Evolutionary conservation across 2,113 vertebrate genomes (phyloP), one percentile per base, ranked within the genome.

Genomic region (Lophura nycthemera): DNA sequence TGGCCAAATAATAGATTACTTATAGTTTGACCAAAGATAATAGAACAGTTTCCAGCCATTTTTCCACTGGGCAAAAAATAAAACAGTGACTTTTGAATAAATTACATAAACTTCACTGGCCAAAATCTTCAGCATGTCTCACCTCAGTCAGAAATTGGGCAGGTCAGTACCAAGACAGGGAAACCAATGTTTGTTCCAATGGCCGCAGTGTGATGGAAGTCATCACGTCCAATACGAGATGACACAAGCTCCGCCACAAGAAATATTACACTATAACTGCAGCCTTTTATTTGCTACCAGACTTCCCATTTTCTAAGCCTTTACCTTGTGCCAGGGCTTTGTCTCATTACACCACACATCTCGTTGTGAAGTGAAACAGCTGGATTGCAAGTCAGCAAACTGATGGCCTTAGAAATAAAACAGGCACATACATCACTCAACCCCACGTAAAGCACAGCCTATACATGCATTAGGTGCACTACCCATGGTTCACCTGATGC

Each of bases 381-480:
- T 52, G 47, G 27, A 54, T 10, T 78, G 32, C 45, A 52, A 36
- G 34, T 63, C 59, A 77, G 60, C 21, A 5, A 75, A 17, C 34
- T 17, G 32, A 29, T 11, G 19, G 8, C n/a, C n/a, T 74, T 75
- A 63, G 24, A 56, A 32, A 30, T 15, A 10, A 29, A 40, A 64
- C 3, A 13, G 16, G 21, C 8, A 24, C n/a, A 24, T 6, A 11
- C 29, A 6, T 12, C 40, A 4, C 25, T 18, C 12, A 8, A 10
- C 19, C 18, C 10, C 11, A 54, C 4, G 8, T 30, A 64, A 34
- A 59, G 34, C 67, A 30, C 40, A 32, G 29, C 61, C 38, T 19
- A 30, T 4, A 3, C 3, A 0, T 0, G 4, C 1, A 48, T 11
- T 7, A 4, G 24, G 22, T 6, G 36, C 13, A 36, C 30, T 43